Percentiles rank a stretch among this genome's conserved stretches.
These are phyloP conservation scores for Drosophila pandora DNA, from an alignment of 1,140 invertebrate species.

Conservation along the genomic window DNA sequence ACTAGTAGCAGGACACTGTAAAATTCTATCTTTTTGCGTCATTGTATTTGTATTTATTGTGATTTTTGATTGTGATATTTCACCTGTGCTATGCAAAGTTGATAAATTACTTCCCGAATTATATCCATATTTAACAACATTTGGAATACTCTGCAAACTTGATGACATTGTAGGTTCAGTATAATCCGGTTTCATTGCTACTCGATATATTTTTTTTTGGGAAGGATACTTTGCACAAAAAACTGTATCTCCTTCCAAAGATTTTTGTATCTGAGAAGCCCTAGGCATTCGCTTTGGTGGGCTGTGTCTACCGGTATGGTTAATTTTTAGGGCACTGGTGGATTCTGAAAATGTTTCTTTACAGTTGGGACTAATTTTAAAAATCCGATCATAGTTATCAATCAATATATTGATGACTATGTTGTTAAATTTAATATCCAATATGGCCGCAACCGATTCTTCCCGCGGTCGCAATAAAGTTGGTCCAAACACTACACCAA, in stretches of 20 bases:
- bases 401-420: slow-evolving; percentile 98
- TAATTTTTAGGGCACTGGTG: slow-evolving; percentile 14
- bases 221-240: slow-evolving; percentile 72
- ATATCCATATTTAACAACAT: slow-evolving; percentile 76
- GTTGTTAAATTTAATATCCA: slow-evolving; percentile 99
- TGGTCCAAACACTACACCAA: slow-evolving; percentile 99
- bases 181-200: slow-evolving; percentile 75
- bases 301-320: slow-evolving; percentile 64
- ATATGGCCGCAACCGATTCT: slow-evolving; percentile 98
- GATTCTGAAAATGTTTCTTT: slow-evolving; percentile 5
- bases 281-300: slow-evolving; percentile 79
- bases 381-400: slow-evolving; percentile 94
- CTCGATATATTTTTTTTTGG: slow-evolving; percentile 75
- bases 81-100: slow-evolving; percentile 44
- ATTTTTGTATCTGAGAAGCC: slow-evolving; percentile 69
- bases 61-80: slow-evolving; percentile 51
- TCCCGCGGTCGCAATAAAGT: slow-evolving; percentile 96
- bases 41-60: slow-evolving; percentile 77
- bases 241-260: slow-evolving; percentile 54
- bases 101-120: slow-evolving; percentile 44
- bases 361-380: slow-evolving; percentile 84
- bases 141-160: slow-evolving; percentile 83
- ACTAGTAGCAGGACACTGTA: slow-evolving; percentile 34
- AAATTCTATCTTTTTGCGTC: slow-evolving; percentile 68
- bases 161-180: slow-evolving; percentile 79